Base-by-base conservation (phyloP, 2,113 vertebrate genomes). In the Colossoma macropomum region DNA sequence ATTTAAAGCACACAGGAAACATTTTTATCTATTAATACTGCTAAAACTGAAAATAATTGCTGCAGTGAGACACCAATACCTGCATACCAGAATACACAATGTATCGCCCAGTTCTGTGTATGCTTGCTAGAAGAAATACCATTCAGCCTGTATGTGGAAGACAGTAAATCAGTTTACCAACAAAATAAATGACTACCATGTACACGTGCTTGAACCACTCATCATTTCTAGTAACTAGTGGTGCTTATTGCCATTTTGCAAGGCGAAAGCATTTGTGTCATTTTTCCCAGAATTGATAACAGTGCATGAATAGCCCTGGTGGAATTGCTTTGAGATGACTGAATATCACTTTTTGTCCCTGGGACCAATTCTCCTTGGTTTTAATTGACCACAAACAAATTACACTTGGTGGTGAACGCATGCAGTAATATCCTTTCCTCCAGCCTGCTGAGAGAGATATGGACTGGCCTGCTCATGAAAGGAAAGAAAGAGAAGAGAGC, bases 391-490 rank as follows among this genome's bases (percentile, higher is more conserved):
- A 82, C 81, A 82, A 82, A 82, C 81, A 82, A 82, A 82, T 82
- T 63, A 82, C 73, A 45, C 70, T 82, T 77, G 81, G 81, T 68
- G 34, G 81, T 77, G 81, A 82, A 70, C 45, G 52, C 74, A n/a
- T 54, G 63, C 81, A 77, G 73, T 82, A 82, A 82, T 82, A 82
- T 71, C 77, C 73, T 84, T 75, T 86, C 75, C 75, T 59, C 77
- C 54, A 28, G 73, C 52, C 41, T 52, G 73, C 50, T 62, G 88
- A 72, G 83, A 87, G 88, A 82, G 77, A 81, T 77, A 56, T 52
- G 56, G 86, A 85, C 79, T 89, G 86, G 88, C 91, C 89, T 88
- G 91, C 76, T 87, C 88, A 66, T 73, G 74, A 90, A 89, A 90
- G 90, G 34, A 85, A 86, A 91, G 89, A 89, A 87, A 86, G 45